Evolutionary conservation across 2,113 vertebrate genomes (phyloP).

Genomic region (Aegotheles bennettii): DNA sequence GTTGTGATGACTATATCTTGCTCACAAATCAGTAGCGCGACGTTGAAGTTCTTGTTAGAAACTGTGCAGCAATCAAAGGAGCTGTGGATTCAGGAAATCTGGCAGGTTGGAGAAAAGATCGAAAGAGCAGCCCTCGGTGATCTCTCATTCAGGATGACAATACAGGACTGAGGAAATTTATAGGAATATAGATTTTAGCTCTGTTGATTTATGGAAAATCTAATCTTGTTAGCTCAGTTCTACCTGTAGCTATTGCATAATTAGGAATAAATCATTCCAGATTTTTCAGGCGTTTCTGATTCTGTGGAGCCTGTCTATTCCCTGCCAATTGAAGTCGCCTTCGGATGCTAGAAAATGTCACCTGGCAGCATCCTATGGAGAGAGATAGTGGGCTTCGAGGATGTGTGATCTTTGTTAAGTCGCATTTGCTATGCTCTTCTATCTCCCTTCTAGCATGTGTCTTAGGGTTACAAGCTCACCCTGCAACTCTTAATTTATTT

Average conservation of each 20-base stretch:
- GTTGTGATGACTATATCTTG: not conserved
- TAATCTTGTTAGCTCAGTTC: not conserved
- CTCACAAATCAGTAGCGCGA: not conserved
- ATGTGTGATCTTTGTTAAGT: not conserved
- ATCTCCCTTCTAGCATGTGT: not conserved
- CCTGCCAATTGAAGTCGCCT: not conserved
- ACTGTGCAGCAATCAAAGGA: not conserved
- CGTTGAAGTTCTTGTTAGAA: not conserved
- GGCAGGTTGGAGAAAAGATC: not conserved
- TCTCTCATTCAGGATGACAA: not conserved
- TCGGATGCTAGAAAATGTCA: not conserved
- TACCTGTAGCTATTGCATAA: not conserved
- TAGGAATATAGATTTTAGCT: not conserved
- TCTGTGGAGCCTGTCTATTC: not conserved
- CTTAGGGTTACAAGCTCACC: not conserved
- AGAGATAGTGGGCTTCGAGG: not conserved
- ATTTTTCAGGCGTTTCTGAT: not conserved
- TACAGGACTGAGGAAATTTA: not conserved
- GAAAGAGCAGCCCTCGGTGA: not conserved
- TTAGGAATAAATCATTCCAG: not conserved
- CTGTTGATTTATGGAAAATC: conserved; percentile 38
- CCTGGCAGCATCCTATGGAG: not conserved
- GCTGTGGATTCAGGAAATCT: not conserved
- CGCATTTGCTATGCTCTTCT: not conserved
- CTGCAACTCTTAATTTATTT: not conserved